Conservation (phyloP, 2,797 vertebrate species). For the Galaxias olidus region DNA sequence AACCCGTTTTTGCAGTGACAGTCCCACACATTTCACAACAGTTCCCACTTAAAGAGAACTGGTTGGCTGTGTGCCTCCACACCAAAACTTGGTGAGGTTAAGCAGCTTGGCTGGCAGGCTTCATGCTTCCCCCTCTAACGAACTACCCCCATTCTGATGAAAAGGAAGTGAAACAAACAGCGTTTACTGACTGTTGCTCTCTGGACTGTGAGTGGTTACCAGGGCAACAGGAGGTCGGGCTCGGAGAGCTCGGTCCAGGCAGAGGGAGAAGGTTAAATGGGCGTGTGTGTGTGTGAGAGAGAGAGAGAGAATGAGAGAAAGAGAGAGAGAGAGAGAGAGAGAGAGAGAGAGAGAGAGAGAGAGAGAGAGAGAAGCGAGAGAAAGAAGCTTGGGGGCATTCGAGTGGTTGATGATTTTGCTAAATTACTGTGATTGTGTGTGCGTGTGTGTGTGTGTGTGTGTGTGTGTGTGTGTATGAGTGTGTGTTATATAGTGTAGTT, state of each 20-base stretch:
- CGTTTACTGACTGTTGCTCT: conserved; percentile 34
- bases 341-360: too few species aligned
- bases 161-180: conserved; percentile 54
- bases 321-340: too few species aligned
- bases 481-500: too few species aligned
- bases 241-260: conserved; percentile 45
- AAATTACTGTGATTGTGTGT: too few species aligned
- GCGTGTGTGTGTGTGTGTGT: too few species aligned
- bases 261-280: conserved; percentile 24
- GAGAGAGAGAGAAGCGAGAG: too few species aligned
- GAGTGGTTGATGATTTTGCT: too few species aligned
- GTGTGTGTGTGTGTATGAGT: conserved; percentile 5
- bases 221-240: conserved; percentile 44
- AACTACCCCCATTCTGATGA: conserved; percentile 34
- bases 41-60: conserved; percentile 39
- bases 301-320: too few species aligned
- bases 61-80: conserved; percentile 32
- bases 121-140: conserved; percentile 17
- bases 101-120: conserved; percentile 27
- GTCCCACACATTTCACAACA: conserved; percentile 40
- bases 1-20: conserved; percentile 48
- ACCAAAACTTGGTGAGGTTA: conserved; percentile 32
- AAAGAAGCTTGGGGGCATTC: too few species aligned
- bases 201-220: conserved; percentile 37
- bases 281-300: conserved; percentile 14